Evolutionary conservation across 2,888 invertebrate genomes (phyloP).

Genomic region (Hirtodrosophila confusa): DNA sequence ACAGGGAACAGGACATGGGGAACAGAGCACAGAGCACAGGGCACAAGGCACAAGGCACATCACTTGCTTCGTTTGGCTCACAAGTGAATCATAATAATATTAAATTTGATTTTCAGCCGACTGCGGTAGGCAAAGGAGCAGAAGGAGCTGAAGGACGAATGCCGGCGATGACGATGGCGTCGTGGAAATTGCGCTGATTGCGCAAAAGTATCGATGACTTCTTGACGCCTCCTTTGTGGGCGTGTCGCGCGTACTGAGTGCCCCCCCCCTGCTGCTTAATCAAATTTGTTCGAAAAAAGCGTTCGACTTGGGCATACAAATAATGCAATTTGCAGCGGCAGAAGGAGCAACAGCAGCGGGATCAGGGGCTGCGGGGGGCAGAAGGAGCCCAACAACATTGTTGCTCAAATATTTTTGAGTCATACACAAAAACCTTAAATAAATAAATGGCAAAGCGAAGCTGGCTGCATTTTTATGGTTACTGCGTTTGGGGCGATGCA

Average conservation of each 20-base stretch:
- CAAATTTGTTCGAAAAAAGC: conserved; percentile 44
- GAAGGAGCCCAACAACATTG: conserved; percentile 54
- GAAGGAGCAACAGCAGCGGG: conserved; percentile 17
- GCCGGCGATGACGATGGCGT: conserved; percentile 11
- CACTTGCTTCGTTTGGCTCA: conserved; percentile 76
- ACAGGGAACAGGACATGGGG: conserved; percentile 3
- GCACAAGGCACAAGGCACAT: conserved; percentile 55
- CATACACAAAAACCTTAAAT: conserved; percentile 53
- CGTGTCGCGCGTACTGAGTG: conserved; percentile 50
- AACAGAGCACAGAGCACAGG: conserved; percentile 10
- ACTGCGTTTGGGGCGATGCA: conserved; percentile 50
- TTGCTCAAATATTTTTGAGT: conserved; percentile 46
- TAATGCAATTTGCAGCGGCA: conserved; percentile 68
- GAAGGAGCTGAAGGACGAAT: conserved; percentile 2
- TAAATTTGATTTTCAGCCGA: conserved; percentile 77
- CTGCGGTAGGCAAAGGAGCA: conserved; percentile 49
- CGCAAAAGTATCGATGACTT: conserved; percentile 81
- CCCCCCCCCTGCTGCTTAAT: conserved; percentile 40
- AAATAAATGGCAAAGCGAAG: conserved; percentile 50
- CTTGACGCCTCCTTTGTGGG: conserved; percentile 55
- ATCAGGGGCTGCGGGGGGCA: background rate
- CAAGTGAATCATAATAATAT: conserved; percentile 81
- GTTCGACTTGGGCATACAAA: conserved; percentile 58
- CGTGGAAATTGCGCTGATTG: conserved; percentile 75
- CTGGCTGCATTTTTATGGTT: conserved; percentile 57